Base-by-base conservation (phyloP, 2,888 invertebrate genomes). In the Drosophila ochracea region DNA sequence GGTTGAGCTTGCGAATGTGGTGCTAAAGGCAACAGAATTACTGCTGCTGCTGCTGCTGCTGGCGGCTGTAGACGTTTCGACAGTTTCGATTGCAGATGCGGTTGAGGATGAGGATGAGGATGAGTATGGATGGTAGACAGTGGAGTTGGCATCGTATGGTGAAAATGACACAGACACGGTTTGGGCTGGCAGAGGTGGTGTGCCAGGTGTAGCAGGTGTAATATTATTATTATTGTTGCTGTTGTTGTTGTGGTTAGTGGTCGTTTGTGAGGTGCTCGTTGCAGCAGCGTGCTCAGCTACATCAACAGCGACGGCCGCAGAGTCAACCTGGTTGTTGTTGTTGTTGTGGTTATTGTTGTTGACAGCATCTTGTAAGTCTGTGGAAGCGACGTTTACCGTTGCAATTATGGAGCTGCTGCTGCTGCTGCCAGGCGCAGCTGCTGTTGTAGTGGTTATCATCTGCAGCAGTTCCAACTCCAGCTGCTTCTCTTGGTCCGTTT, bases 201-300 rank as follows among this genome's bases (percentile, higher is more conserved):
- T 62, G 71, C 53, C 76, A 16, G 65, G 67, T 75, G 78, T 68
- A 67, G 70, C 75, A 67, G 73, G 64, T 80, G 79, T 74, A 68
- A 73, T 76, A 57, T 68, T 67, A 30, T 76, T 39, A 19, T 39
- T 74, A 11, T 68, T 80, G 55, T 39, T 62, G 33, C 33, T 35
- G 30, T 31, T 30, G 60, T 47, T 67, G 58, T 62, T 65, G 78
- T 77, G 72, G 68, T 63, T 78, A 43, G 82, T 79, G 82, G 78
- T 78, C 61, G 79, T 82, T 68, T 73, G 82, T 82, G 82, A 73
- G 69, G 77, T 80, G 84, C 77, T 86, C 68, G 76, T 80, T 71
- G 82, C 74, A 74, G 82, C 74, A 74, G 68, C 57, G 75, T 78
- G 70, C 68, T 80, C 78, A 55, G 70, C 80, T 70, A 78, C 64